Percentiles rank a stretch among this genome's conserved stretches.
Evolutionary conservation across 2,113 vertebrate genomes (phyloP).

Genomic region (Apaloderma vittatum): DNA sequence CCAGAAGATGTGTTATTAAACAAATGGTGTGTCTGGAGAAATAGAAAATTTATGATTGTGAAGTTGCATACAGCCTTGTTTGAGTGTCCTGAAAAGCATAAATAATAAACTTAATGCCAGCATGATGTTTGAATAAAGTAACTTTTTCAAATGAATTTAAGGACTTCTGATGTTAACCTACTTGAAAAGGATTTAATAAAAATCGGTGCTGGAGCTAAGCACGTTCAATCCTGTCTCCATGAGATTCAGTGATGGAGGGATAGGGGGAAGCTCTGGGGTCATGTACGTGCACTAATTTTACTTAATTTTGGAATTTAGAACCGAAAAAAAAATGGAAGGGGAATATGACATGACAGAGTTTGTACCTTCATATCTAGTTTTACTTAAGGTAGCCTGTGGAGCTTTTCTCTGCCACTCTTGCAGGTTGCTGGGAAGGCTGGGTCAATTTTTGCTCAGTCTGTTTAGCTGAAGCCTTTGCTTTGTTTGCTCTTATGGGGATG

Average conservation of each 20-base stretch:
- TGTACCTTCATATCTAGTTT: neutral
- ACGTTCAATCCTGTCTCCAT: neutral
- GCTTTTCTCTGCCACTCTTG: neutral
- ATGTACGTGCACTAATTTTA: neutral
- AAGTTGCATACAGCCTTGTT: neutral
- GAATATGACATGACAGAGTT: neutral
- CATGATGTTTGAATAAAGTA: neutral
- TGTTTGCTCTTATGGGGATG: neutral
- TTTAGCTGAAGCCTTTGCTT: neutral
- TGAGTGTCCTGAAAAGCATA: neutral
- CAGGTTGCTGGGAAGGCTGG: neutral
- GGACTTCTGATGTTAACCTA: neutral
- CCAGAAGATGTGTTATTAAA: conserved; percentile 2
- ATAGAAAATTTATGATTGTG: neutral
- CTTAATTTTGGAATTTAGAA: neutral
- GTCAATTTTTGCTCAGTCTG: neutral
- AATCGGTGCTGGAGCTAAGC: neutral
- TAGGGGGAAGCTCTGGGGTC: neutral
- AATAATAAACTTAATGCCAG: neutral
- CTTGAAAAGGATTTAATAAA: neutral
- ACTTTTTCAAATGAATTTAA: neutral
- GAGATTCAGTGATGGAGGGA: neutral
- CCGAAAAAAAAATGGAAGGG: neutral
- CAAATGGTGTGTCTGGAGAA: neutral
- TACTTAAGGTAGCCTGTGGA: neutral